Conservation (phyloP, 2,113 vertebrate genomes). For the Regulus satrapa region DNA sequence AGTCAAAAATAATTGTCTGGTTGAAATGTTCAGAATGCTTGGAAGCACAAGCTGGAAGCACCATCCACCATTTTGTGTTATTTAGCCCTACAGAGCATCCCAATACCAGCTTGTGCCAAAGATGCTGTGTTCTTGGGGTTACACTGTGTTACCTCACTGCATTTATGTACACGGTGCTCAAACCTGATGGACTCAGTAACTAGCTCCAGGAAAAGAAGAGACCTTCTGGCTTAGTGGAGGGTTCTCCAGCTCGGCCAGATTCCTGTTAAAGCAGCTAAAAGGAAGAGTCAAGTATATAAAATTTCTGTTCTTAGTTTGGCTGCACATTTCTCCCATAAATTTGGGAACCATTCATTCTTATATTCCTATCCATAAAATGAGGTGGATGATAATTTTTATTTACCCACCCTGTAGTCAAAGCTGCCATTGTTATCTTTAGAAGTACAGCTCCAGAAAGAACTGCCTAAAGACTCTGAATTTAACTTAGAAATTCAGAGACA, state of each 20-base stretch:
- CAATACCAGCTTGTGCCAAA: background rate
- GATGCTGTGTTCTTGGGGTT: no score
- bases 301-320: background rate
- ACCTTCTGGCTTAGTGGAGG: background rate
- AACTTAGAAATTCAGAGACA: background rate
- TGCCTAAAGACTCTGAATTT: background rate
- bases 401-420: background rate
- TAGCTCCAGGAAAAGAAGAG: background rate
- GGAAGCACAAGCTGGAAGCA: background rate
- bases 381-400: background rate
- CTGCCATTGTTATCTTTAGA: background rate
- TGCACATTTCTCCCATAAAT: background rate
- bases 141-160: background rate
- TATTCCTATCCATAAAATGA: background rate
- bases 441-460: background rate
- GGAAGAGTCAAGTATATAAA: background rate
- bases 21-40: background rate
- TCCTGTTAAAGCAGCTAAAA: background rate
- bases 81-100: background rate
- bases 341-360: background rate
- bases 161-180: rapidly evolving
- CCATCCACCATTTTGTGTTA: background rate
- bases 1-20: background rate
- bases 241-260: background rate
- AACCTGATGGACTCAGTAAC: background rate